phyloP scores from a whole-genome alignment of 2,888 invertebrate genomes.

The Chrysomela aeneicollis region DNA sequence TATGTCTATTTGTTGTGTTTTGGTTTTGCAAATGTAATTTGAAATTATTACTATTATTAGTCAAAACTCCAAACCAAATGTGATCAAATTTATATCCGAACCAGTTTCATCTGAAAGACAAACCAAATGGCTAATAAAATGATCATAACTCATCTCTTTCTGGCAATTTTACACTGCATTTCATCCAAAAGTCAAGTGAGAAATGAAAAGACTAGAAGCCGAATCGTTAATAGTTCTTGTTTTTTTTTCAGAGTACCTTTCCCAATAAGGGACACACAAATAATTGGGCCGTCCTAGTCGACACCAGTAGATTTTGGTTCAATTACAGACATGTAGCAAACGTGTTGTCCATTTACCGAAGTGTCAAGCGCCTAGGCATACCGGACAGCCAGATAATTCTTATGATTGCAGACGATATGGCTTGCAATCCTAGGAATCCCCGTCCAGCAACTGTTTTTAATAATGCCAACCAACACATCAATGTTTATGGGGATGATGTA shows the following conservation, averaged over 20 bases:
- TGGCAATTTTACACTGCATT: not conserved
- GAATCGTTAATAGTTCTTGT: not conserved
- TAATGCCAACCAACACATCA: conserved; percentile 96
- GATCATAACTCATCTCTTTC: not conserved
- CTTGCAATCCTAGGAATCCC: conserved; percentile 97
- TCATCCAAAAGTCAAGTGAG: conserved; percentile 11
- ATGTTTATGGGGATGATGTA: conserved; percentile 99
- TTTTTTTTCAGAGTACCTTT: conserved; percentile 22
- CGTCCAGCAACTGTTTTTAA: conserved; percentile 97
- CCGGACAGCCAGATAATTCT: conserved; percentile 98
- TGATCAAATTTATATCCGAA: too few relatives aligned
- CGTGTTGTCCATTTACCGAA: conserved; percentile 96
- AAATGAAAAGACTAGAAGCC: too few relatives aligned
- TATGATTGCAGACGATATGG: conserved; percentile 99
- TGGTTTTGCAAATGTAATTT: too few relatives aligned
- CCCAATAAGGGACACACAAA: conserved; percentile 82
- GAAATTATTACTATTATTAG: too few relatives aligned
- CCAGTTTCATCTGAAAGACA: not conserved
- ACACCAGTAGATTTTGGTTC: conserved; percentile 99
- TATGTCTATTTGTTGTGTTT: too few relatives aligned
- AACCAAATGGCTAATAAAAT: not conserved
- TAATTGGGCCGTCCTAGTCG: conserved; percentile 99
- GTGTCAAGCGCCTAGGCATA: conserved; percentile 97
- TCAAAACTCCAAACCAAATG: too few relatives aligned
- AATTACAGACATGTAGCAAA: conserved; percentile 99